A percentile compares a stretch with the other conserved stretches of the same genome.
Evolutionary conservation across 1,140 invertebrate species (phyloP).

Genomic region (Andrena cerasifolii): DNA sequence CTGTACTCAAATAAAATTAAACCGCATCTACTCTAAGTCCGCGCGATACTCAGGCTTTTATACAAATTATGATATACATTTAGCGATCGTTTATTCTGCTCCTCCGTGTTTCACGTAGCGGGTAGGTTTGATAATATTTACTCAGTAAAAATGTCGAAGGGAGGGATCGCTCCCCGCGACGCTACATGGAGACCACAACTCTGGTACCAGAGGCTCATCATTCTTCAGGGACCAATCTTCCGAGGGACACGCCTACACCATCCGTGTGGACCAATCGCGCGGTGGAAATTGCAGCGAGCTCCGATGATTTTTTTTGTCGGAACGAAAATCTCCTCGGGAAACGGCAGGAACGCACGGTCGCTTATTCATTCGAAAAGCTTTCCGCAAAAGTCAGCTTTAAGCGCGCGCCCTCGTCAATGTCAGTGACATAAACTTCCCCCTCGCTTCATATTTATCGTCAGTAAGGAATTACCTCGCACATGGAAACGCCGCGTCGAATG

Average conservation of each 20-base stretch:
- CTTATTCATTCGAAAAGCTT: conserved; percentile 57
- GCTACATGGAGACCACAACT: conserved; percentile 17
- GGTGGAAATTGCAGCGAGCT: conserved; percentile 56
- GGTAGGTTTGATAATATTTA: conserved; percentile 25
- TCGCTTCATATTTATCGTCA: background rate
- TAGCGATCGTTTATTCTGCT: background rate
- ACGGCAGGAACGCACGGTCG: conserved; percentile 40
- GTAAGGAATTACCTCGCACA: background rate
- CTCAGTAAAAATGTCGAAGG: background rate
- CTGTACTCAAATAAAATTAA: background rate
- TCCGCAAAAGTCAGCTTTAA: conserved; percentile 25
- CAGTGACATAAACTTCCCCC: too few relatives aligned
- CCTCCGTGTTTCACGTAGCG: background rate
- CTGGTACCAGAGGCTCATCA: conserved; percentile 56
- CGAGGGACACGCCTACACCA: conserved; percentile 69
- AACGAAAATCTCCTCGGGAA: conserved; percentile 59
- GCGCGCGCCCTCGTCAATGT: background rate
- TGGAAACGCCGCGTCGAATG: background rate
- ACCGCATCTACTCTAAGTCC: background rate
- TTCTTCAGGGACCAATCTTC: conserved; percentile 67
- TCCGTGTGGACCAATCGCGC: conserved; percentile 67
- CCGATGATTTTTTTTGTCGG: conserved; percentile 60
- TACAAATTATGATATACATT: background rate
- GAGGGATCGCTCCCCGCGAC: background rate
- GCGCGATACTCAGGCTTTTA: background rate